phyloP scores from a whole-genome alignment of 2,888 invertebrate species.

The Bursaphelenchus okinawaensis region DNA sequence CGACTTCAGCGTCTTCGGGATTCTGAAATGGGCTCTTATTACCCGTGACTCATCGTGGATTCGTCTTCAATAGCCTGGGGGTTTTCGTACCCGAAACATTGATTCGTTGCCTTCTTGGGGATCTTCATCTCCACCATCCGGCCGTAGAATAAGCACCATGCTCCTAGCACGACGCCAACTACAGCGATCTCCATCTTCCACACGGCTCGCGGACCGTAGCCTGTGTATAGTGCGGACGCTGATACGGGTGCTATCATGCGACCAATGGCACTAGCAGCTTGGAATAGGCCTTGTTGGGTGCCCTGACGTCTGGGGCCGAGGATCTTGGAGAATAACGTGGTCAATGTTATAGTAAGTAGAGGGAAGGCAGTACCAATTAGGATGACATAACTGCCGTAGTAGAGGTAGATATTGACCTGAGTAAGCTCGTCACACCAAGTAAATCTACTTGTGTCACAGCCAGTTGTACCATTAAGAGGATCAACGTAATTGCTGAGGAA shows the following conservation, averaged over 20 bases:
- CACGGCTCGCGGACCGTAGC: conserved; percentile 9
- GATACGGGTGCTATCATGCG: conserved; percentile 26
- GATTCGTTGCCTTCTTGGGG: neutral
- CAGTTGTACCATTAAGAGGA: conserved; percentile 2
- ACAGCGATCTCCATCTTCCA: conserved; percentile 30
- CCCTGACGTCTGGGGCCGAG: conserved; percentile 24
- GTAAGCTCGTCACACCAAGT: conserved; percentile 13
- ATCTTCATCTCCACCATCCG: conserved; percentile 30
- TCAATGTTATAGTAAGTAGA: conserved; percentile 21
- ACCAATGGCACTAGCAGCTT: conserved; percentile 26
- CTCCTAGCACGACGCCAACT: conserved; percentile 9
- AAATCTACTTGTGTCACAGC: conserved; percentile 23
- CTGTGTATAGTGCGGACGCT: conserved; percentile 1
- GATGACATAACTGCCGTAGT: conserved; percentile 21
- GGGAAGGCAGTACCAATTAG: conserved; percentile 24
- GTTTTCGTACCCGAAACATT: conserved; percentile 7
- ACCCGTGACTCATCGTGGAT: neutral
- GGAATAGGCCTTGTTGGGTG: conserved; percentile 25
- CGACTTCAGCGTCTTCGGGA: neutral
- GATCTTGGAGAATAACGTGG: conserved; percentile 22
- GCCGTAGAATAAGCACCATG: conserved; percentile 35
- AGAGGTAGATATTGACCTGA: conserved; percentile 22
- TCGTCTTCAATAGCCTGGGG: conserved; percentile 9
- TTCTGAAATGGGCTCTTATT: neutral
- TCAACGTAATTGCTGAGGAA: conserved; percentile 1